Evolutionary conservation across 2,797 vertebrate species (phyloP), one percentile per base, ranked within the genome.

Genomic region (Cygnus olor): DNA sequence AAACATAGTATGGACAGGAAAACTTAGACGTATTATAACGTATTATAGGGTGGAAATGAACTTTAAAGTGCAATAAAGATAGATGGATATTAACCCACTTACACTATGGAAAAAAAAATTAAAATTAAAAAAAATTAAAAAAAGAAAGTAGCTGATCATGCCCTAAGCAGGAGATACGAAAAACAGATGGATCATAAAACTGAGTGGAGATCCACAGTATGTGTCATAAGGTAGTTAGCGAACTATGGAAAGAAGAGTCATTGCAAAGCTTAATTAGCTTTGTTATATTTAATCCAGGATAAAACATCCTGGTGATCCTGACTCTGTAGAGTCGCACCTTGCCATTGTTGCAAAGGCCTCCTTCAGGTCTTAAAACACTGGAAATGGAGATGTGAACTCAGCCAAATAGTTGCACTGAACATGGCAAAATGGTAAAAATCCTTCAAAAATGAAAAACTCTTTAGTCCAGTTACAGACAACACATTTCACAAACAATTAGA

Each of bases 151-250:
- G 34, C 40, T 79, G 87, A 86, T 80, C 19, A 10, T 84, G n/a
- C n/a, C 66, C 47, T 79, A 83, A 78, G 42, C 42, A 91, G 70
- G 22, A 89, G 47, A 88, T 88, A 58, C 58, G 70, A 85, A 93
- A 95, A 70, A 2, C 89, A 96, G 82, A 91, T 94, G 89, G 27
- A 32, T 79, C 66, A 76, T 79, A 85, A 85, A 94, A 76, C 54
- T 79, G 51, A 84, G n/a, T 94, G 71, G 77, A 93, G 94, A 94
- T 77, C 85, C 73, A 79, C 60, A 51, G 76, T 38, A 45, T 85
- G 44, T 58, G 20, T 78, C 80, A 5, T 65, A 89, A 87, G 32
- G 16, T 57, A 92, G n/a, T 28, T 51, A 69, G 54, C 66, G 89
- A 92, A 49, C 63, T 64, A 44, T 57, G 60, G 73, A 84, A 96